Evolutionary conservation across 2,888 invertebrate species (phyloP).

Genomic region (Polydesmus complanatus): DNA sequence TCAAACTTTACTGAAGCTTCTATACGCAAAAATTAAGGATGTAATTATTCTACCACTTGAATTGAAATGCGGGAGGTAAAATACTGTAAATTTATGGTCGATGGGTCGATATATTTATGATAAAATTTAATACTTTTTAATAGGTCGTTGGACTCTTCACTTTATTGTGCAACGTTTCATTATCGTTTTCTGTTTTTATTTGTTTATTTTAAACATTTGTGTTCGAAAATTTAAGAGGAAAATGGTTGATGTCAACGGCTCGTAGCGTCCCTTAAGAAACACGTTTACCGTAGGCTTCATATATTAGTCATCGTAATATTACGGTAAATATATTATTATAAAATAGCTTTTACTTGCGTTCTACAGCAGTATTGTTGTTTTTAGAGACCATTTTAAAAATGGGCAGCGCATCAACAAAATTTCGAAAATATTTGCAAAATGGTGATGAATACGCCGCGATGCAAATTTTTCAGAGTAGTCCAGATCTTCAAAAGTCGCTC

Average conservation of each 20-base stretch:
- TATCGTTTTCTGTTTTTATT: background rate
- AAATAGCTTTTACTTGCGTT: too few relatives aligned
- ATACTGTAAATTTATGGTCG: too few relatives aligned
- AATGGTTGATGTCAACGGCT: background rate
- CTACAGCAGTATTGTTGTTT: too few relatives aligned
- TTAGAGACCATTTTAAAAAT: too few relatives aligned
- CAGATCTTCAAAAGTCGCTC: conserved; percentile 47
- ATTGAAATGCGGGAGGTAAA: too few relatives aligned
- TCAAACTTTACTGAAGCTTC: too few relatives aligned
- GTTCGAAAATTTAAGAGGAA: background rate
- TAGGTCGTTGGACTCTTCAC: background rate
- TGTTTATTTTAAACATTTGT: background rate
- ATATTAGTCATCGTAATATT: background rate
- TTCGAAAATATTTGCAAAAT: conserved; percentile 51
- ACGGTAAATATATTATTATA: too few relatives aligned
- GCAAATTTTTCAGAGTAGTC: conserved; percentile 47
- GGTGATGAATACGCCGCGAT: conserved; percentile 56
- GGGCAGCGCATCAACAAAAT: conserved; percentile 54
- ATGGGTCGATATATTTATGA: too few relatives aligned
- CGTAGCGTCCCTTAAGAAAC: background rate
- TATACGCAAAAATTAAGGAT: too few relatives aligned
- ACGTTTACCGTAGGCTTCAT: background rate
- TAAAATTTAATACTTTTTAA: too few relatives aligned
- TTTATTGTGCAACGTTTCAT: background rate
- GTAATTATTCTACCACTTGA: too few relatives aligned